Percentiles rank a stretch among this genome's conserved stretches.
phyloP scores from a whole-genome alignment of 2,888 invertebrate genomes.

The Caenorhabditis sp. region DNA sequence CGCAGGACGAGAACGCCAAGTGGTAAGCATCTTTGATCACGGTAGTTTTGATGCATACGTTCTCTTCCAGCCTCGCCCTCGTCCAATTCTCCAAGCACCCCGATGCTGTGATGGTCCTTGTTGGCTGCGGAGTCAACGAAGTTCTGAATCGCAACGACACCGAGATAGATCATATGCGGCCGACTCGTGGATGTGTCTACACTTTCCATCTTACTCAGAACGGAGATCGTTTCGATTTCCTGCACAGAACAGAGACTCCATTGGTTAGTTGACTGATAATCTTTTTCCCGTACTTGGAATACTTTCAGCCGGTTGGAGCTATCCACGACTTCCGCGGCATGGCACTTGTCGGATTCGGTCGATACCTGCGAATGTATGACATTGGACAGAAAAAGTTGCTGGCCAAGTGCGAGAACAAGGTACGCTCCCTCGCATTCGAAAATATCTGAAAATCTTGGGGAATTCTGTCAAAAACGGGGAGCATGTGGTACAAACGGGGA shows the following conservation, averaged over 20 bases:
- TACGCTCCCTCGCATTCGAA: no score
- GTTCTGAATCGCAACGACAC: slow-evolving; percentile 89
- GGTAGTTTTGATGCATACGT: background rate
- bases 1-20: slow-evolving; percentile 97
- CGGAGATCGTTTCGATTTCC: slow-evolving; percentile 91
- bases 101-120: slow-evolving; percentile 88
- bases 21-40: slow-evolving; percentile 85
- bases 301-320: slow-evolving; percentile 86
- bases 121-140: slow-evolving; percentile 94
- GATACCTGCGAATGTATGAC: slow-evolving; percentile 94
- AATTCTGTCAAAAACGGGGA: slow-evolving; percentile 7
- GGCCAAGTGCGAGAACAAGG: slow-evolving; percentile 97
- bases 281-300: background rate
- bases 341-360: slow-evolving; percentile 93
- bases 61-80: slow-evolving; percentile 86
- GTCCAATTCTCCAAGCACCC: slow-evolving; percentile 89
- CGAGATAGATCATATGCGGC: slow-evolving; percentile 8
- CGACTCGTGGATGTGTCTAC: slow-evolving; percentile 81
- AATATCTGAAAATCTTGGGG: background rate
- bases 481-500: slow-evolving; percentile 37
- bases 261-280: slow-evolving; percentile 66
- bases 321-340: slow-evolving; percentile 94
- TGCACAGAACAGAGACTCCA: slow-evolving; percentile 90
- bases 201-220: slow-evolving; percentile 84
- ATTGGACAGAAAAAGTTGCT: slow-evolving; percentile 96